Percentiles rank a stretch among this genome's conserved stretches.
phyloP scores from a whole-genome alignment of 2,888 invertebrate genomes.

The Omphaloscelis lunosa region DNA sequence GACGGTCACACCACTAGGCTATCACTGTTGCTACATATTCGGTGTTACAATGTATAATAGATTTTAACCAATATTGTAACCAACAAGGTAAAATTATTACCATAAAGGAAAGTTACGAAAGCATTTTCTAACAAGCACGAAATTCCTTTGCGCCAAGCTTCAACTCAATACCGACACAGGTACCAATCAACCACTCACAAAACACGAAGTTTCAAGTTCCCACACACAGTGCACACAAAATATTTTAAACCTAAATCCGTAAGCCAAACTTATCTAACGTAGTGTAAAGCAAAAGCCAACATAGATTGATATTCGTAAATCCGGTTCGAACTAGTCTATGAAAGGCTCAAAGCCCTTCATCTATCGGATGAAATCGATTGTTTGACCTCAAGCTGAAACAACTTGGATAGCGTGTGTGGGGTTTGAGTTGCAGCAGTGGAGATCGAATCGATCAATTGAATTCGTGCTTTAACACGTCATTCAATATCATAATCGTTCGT shows the following conservation, averaged over 20 bases:
- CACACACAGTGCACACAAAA: too few relatives aligned
- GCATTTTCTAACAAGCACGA: too few relatives aligned
- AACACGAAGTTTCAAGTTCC: not conserved
- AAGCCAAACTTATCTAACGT: constrained; percentile 40
- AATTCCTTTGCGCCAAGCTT: too few relatives aligned
- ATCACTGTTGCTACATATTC: too few relatives aligned
- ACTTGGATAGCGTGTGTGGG: constrained; percentile 51
- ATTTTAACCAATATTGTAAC: too few relatives aligned
- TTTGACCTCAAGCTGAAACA: constrained; percentile 72
- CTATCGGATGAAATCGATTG: constrained; percentile 70
- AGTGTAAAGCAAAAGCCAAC: constrained; percentile 63
- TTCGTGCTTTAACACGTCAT: not conserved
- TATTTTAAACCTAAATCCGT: constrained; percentile 8
- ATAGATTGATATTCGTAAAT: constrained; percentile 68
- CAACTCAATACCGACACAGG: too few relatives aligned
- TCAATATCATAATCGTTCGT: not conserved
- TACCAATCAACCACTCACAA: too few relatives aligned
- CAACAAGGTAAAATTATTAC: too few relatives aligned
- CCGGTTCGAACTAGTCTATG: constrained; percentile 65
- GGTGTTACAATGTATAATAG: too few relatives aligned
- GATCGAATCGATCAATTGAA: not conserved
- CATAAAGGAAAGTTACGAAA: too few relatives aligned
- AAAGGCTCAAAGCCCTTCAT: constrained; percentile 63
- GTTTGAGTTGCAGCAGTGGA: constrained; percentile 47
- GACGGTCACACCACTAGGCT: too few relatives aligned